Evolutionary conservation across 2,888 invertebrate species (phyloP).

Genomic region (Eucriotettix oculatus): DNA sequence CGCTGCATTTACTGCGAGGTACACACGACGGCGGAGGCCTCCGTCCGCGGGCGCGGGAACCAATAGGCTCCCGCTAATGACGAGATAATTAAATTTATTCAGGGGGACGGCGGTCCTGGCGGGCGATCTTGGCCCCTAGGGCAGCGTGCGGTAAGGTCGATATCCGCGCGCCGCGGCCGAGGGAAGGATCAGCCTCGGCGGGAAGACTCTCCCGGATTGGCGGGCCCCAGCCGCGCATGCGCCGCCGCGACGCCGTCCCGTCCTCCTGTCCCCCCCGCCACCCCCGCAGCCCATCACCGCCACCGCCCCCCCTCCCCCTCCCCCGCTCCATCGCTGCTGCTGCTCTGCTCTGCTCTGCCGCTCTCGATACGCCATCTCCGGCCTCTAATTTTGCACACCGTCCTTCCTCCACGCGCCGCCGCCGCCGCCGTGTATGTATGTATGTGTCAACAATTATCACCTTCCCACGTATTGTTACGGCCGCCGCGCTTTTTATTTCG

Average conservation of each 20-base stretch:
- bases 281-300: neutral
- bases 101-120: neutral
- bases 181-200: slow-evolving; percentile 12
- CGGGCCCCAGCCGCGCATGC: slow-evolving; percentile 6
- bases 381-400: slow-evolving; percentile 7
- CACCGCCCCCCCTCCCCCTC: neutral
- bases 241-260: slow-evolving; percentile 1
- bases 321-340: neutral
- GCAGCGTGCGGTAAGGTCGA: slow-evolving; percentile 9
- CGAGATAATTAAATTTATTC: slow-evolving; percentile 10
- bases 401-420: slow-evolving; percentile 4
- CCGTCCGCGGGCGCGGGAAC: slow-evolving; percentile 2
- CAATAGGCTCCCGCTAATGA: slow-evolving; percentile 8
- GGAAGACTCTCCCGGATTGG: slow-evolving; percentile 11
- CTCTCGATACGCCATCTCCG: slow-evolving; percentile 9
- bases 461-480: neutral
- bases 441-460: slow-evolving; percentile 1
- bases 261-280: neutral
- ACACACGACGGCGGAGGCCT: no score
- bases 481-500: neutral
- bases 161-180: slow-evolving; percentile 7
- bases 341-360: neutral
- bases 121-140: slow-evolving; percentile 6
- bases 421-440: neutral
- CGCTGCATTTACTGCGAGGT: no score